These are phyloP conservation scores for Nycticebus coucang DNA, from an alignment of 2,113 vertebrate genomes.

Conservation along the genomic window DNA sequence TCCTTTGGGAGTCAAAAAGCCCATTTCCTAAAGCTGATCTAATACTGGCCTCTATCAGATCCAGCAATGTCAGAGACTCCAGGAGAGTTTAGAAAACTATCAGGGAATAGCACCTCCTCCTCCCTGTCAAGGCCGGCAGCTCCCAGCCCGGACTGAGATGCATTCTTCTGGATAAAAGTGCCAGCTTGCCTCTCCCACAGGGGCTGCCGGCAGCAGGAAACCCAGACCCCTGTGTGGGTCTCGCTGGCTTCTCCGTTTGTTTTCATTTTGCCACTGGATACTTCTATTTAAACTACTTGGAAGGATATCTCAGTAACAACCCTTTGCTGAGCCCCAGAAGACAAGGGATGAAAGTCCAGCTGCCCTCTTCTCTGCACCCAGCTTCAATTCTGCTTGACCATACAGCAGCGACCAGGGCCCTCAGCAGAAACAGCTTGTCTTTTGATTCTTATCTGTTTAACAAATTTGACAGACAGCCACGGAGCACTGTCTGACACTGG, in stretches of 20 bases:
- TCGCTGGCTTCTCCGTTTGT: conserved; percentile 74
- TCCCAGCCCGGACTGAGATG: conserved; percentile 50
- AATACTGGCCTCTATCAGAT: conserved; percentile 60
- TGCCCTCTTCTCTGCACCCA: conserved; percentile 18
- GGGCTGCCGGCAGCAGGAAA: conserved; percentile 59
- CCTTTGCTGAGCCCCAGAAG: conserved; percentile 60
- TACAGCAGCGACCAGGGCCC: background rate
- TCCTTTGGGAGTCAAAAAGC: conserved; percentile 57
- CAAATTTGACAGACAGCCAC: background rate
- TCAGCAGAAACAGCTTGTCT: background rate
- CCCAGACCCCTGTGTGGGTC: conserved; percentile 53
- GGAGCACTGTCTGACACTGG: background rate
- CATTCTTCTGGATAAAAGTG: conserved; percentile 36
- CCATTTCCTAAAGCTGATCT: conserved; percentile 59
- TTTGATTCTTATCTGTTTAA: background rate
- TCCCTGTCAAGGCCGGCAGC: conserved; percentile 50
- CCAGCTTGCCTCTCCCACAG: conserved; percentile 67
- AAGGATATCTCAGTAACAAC: conserved; percentile 81
- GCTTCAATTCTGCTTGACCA: conserved; percentile 49
- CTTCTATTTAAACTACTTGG: conserved; percentile 81
- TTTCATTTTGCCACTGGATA: conserved; percentile 83
- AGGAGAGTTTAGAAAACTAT: conserved; percentile 65
- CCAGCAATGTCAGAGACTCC: conserved; percentile 44
- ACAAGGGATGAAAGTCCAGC: conserved; percentile 57
- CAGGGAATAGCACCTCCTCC: conserved; percentile 19